A percentile compares a stretch with the other conserved stretches of the same genome.
phyloP scores from a whole-genome alignment of 2,888 invertebrate genomes.

The Glaucopsyche alexis region DNA sequence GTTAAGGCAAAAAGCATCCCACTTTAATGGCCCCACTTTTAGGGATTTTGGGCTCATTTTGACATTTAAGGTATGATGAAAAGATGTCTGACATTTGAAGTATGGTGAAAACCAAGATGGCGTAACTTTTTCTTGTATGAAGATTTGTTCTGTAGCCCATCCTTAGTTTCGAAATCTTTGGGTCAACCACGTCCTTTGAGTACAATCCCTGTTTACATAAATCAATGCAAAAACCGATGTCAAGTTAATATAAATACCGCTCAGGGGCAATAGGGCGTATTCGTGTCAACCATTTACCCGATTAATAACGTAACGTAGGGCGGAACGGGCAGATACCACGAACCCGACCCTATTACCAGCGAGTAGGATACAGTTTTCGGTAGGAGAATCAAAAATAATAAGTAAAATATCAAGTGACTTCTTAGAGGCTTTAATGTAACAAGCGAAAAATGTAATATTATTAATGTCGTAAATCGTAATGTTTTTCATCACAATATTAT shows the following conservation, averaged over 20 bases:
- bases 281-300: conserved; percentile 3
- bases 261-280: conserved; percentile 2
- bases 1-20: too few relatives aligned
- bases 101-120: too few relatives aligned
- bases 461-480: background rate
- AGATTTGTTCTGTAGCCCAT: too few relatives aligned
- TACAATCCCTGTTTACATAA: conserved; percentile 2
- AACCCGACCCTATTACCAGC: background rate
- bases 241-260: conserved; percentile 8
- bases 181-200: background rate
- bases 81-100: too few relatives aligned
- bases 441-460: background rate
- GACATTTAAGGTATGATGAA: too few relatives aligned
- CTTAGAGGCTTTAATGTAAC: conserved; percentile 6
- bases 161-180: too few relatives aligned
- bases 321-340: background rate
- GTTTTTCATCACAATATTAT: background rate
- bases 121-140: too few relatives aligned
- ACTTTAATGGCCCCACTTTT: too few relatives aligned
- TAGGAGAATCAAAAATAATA: background rate
- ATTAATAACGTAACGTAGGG: conserved; percentile 3
- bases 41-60: too few relatives aligned
- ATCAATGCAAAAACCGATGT: conserved; percentile 17
- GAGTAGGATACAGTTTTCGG: background rate
- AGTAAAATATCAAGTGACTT: conserved; percentile 12